Conservation (phyloP, 2,113 vertebrate genomes). For the Rynchops niger region DNA sequence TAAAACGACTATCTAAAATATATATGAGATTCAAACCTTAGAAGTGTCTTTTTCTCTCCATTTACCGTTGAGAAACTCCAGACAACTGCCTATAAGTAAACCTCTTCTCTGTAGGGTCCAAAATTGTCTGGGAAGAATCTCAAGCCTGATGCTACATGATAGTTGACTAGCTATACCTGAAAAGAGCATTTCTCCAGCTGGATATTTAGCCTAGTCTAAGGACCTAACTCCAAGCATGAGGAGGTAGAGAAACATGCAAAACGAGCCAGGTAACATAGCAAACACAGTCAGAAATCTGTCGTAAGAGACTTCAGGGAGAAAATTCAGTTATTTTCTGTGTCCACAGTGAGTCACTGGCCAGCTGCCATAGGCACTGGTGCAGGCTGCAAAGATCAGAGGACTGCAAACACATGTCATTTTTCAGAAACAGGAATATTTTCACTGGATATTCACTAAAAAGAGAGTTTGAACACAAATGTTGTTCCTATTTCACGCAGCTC, state of each 20-base stretch:
- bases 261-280: background rate
- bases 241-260: background rate
- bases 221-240: background rate
- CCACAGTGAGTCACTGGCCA: background rate
- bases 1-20: background rate
- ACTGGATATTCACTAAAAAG: background rate
- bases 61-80: background rate
- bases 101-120: background rate
- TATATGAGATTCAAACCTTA: background rate
- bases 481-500: fast-evolving
- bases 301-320: background rate
- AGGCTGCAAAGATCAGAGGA: background rate
- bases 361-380: background rate
- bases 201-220: background rate
- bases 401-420: background rate
- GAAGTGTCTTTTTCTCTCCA: background rate
- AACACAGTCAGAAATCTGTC: background rate
- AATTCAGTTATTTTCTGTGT: background rate
- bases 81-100: background rate
- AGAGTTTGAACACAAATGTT: background rate
- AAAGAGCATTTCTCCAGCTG: background rate
- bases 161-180: background rate
- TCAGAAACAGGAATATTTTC: background rate
- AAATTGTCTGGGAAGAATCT: background rate
- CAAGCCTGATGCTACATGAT: background rate